A percentile compares a stretch with the other conserved stretches of the same genome.
Conservation (phyloP, 2,797 vertebrate genomes). For the Rhynchonycteris naso region DNA sequence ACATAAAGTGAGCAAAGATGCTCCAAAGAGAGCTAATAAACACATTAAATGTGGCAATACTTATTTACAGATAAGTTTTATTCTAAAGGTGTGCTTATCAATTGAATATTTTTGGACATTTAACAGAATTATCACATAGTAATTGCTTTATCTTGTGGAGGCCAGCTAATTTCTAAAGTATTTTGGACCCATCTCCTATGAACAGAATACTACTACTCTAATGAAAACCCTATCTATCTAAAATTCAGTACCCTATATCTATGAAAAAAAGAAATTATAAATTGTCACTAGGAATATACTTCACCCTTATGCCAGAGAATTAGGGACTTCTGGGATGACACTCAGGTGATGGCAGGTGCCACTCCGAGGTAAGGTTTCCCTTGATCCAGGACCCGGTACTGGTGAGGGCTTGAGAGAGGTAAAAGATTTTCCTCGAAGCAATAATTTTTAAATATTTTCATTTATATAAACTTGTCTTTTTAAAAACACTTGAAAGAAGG, state of each 20-base stretch:
- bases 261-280: background rate
- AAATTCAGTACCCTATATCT: background rate
- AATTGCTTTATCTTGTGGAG: background rate
- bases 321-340: accelerated
- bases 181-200: background rate
- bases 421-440: background rate
- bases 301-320: background rate
- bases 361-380: background rate
- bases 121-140: background rate
- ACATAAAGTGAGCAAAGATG: background rate
- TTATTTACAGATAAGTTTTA: background rate
- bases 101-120: background rate
- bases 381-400: background rate
- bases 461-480: background rate
- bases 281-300: background rate
- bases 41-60: background rate
- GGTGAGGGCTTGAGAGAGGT: background rate
- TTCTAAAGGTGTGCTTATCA: background rate
- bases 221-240: background rate
- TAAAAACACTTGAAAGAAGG: background rate
- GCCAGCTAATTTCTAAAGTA: background rate
- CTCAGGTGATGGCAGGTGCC: too few relatives aligned
- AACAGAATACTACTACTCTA: background rate
- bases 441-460: background rate
- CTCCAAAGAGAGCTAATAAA: background rate